Conservation (phyloP, 2,797 vertebrate species). For the Hyperoplus immaculatus region DNA sequence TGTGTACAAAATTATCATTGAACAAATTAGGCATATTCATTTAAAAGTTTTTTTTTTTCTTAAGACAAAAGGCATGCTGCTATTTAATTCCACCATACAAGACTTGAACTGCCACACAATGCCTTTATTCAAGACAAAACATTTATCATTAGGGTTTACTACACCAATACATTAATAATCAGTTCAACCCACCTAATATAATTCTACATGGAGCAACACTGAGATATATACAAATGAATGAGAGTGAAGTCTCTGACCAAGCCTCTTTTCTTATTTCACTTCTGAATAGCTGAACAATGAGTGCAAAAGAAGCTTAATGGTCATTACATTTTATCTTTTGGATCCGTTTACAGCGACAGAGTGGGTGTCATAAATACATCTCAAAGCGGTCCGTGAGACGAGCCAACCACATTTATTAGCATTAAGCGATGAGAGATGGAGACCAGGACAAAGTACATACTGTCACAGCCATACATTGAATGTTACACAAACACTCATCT, state of each 20-base stretch:
- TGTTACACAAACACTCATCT: conserved; percentile 10
- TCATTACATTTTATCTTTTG: conserved; percentile 11
- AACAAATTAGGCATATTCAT: conserved; percentile 9
- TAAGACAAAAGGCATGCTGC: too few species aligned
- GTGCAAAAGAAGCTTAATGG: conserved; percentile 22
- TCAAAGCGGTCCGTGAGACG: not conserved
- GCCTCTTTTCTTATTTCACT: conserved; percentile 28
- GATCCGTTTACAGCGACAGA: conserved; percentile 18
- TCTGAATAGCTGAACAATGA: conserved; percentile 25
- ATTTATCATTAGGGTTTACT: conserved; percentile 23
- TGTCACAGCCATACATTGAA: conserved; percentile 9
- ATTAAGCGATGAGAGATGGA: conserved; percentile 2
- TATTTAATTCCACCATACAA: conserved; percentile 29
- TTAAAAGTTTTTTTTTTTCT: conserved; percentile 24
- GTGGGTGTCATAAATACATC: conserved; percentile 6
- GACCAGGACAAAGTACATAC: conserved; percentile 8
- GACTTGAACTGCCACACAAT: conserved; percentile 30
- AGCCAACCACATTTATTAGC: not conserved
- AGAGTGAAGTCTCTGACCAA: conserved; percentile 43
- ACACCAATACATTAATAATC: conserved; percentile 46
- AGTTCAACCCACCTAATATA: conserved; percentile 41
- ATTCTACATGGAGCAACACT: conserved; percentile 42
- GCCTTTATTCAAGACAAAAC: conserved; percentile 26
- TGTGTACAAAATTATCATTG: conserved; percentile 5
- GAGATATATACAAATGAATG: conserved; percentile 53